Percentiles rank a stretch among this genome's conserved stretches.
Evolutionary conservation across 2,888 invertebrate species (phyloP).

Genomic region (Amphiduros pacificus): DNA sequence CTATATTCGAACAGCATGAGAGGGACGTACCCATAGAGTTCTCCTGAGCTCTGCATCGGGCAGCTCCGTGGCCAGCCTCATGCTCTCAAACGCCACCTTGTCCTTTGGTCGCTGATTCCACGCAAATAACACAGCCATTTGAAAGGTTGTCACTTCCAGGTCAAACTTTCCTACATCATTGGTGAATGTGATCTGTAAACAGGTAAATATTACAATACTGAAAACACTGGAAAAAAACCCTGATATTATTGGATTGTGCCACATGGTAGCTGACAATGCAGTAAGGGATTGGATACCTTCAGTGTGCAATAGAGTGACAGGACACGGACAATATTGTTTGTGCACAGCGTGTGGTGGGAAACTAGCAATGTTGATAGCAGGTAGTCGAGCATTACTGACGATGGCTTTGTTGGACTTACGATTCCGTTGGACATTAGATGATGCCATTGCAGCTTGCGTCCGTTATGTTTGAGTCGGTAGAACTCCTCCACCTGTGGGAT

Average conservation of each 20-base stretch:
- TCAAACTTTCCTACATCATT: conserved; percentile 90
- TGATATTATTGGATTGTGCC: too few relatives aligned
- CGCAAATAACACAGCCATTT: conserved; percentile 98
- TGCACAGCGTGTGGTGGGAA: too few relatives aligned
- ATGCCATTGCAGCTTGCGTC: conserved; percentile 96
- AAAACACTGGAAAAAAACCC: too few relatives aligned
- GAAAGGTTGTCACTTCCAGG: conserved; percentile 97
- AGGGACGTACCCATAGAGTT: conserved; percentile 75
- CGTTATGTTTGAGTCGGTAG: conserved; percentile 96
- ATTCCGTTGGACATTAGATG: conserved; percentile 99
- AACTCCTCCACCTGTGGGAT: conserved; percentile 98
- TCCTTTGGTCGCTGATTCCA: conserved; percentile 96
- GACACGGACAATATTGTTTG: not conserved
- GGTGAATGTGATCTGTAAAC: conserved; percentile 80
- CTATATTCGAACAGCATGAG: too few relatives aligned
- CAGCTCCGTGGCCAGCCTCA: conserved; percentile 92
- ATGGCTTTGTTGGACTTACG: conserved; percentile 58
- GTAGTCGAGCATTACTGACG: too few relatives aligned
- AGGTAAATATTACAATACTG: conserved; percentile 15
- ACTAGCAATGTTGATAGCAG: too few relatives aligned
- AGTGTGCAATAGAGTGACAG: too few relatives aligned
- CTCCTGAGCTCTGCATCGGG: conserved; percentile 93
- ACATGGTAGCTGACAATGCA: too few relatives aligned
- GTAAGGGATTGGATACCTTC: too few relatives aligned
- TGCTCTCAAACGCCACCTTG: conserved; percentile 93